Conservation (phyloP, 2,113 vertebrate species). For the Marmota monax region DNA sequence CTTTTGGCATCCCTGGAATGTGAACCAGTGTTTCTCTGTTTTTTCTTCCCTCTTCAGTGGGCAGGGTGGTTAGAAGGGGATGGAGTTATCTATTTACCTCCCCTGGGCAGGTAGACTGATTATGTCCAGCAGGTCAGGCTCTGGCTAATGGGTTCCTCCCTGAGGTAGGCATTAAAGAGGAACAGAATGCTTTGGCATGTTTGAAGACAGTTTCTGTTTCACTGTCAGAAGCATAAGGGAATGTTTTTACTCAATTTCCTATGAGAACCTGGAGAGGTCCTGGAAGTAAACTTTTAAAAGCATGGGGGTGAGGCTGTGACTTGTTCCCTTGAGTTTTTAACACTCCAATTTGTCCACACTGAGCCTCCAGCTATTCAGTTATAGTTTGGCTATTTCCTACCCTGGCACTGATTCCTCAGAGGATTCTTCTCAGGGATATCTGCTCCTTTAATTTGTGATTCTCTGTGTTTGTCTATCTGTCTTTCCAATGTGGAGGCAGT, state of each 20-base stretch:
- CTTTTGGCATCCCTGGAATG: neutral
- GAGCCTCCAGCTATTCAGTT: neutral
- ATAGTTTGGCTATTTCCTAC: neutral
- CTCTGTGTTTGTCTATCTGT: neutral
- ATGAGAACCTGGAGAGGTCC: neutral
- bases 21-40: neutral
- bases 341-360: neutral
- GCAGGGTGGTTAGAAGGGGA: neutral
- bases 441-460: neutral
- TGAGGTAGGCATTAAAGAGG: neutral
- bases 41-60: neutral
- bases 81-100: neutral
- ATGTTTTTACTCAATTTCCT: neutral
- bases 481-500: neutral
- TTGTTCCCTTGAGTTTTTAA: neutral
- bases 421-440: neutral
- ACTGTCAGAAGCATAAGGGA: neutral
- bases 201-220: neutral
- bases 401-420: neutral
- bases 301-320: fast-evolving
- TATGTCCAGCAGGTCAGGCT: neutral
- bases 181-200: neutral
- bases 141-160: neutral
- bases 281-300: neutral
- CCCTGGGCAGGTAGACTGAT: neutral